Conservation (phyloP, 2,797 vertebrate genomes). For the Protonibea diacanthus region DNA sequence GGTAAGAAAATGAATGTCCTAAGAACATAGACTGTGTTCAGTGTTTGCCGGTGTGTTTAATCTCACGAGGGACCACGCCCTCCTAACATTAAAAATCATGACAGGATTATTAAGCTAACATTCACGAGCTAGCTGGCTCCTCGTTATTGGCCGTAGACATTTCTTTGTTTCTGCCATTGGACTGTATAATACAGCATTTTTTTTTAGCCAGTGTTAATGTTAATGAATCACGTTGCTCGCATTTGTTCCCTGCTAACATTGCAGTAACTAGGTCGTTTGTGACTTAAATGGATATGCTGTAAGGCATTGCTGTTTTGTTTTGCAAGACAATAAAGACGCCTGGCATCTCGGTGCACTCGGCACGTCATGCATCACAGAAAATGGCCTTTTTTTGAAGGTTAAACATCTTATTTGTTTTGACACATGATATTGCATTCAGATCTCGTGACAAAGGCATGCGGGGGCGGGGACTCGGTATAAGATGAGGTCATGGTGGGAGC, state of each 20-base stretch:
- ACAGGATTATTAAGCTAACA: constrained; percentile 6
- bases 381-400: accelerated
- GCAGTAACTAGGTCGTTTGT: background rate
- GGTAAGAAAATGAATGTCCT: constrained; percentile 59
- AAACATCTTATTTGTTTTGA: constrained; percentile 68
- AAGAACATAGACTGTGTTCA: background rate
- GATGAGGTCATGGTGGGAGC: constrained; percentile 70
- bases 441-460: constrained; percentile 67
- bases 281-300: constrained; percentile 12
- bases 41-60: constrained; percentile 16
- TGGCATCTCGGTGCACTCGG: too few species aligned
- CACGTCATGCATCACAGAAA: background rate
- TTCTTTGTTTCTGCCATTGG: background rate
- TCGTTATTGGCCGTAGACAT: constrained; percentile 7
- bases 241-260: background rate
- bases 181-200: background rate
- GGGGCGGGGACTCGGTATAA: constrained; percentile 64
- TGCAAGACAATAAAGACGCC: background rate
- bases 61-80: constrained; percentile 58
- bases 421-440: constrained; percentile 32
- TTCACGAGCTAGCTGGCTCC: constrained; percentile 1
- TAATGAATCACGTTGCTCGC: background rate
- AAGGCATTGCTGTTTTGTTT: background rate
- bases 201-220: background rate
- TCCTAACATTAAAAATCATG: constrained; percentile 14